A percentile compares a stretch with the other conserved stretches of the same genome.
Evolutionary conservation across 2,113 vertebrate species (phyloP).

Genomic region (Solea solea): DNA sequence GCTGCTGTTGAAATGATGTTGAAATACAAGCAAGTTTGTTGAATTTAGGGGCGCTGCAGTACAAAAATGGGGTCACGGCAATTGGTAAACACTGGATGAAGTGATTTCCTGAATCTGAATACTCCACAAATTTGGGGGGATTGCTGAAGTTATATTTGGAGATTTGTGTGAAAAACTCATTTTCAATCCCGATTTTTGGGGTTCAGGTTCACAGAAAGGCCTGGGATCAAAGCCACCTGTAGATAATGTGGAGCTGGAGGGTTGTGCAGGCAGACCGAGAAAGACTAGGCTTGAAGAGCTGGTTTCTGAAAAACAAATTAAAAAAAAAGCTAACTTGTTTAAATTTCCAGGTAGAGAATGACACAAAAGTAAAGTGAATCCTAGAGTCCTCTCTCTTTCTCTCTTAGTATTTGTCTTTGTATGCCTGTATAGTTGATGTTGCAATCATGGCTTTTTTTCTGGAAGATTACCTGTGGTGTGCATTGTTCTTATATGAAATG

Average conservation of each 20-base stretch:
- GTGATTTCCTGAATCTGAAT: not conserved
- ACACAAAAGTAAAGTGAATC: constrained; percentile 60
- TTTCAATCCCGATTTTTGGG: constrained; percentile 10
- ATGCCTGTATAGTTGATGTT: constrained; percentile 91
- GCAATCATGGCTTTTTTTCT: constrained; percentile 83
- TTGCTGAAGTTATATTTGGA: not conserved
- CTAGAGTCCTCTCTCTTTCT: constrained; percentile 55
- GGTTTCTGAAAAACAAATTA: constrained; percentile 45
- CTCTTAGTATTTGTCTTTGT: constrained; percentile 85
- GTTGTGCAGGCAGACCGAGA: constrained; percentile 68
- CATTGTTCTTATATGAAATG: constrained; percentile 81
- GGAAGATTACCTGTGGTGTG: constrained; percentile 91
- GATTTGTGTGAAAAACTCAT: not conserved
- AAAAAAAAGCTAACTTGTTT: constrained; percentile 44
- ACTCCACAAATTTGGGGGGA: not conserved
- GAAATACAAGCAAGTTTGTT: not conserved
- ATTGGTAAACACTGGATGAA: not conserved
- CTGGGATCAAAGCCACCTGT: constrained; percentile 17
- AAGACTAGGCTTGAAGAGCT: constrained; percentile 54
- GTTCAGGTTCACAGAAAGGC: not conserved
- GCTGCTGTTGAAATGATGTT: not conserved
- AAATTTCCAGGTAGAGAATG: constrained; percentile 68
- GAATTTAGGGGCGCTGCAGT: not conserved
- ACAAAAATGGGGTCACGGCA: not conserved
- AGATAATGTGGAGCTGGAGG: constrained; percentile 65